Evolutionary conservation across 1,140 invertebrate species (phyloP).

Genomic region (Nasonia giraulti): DNA sequence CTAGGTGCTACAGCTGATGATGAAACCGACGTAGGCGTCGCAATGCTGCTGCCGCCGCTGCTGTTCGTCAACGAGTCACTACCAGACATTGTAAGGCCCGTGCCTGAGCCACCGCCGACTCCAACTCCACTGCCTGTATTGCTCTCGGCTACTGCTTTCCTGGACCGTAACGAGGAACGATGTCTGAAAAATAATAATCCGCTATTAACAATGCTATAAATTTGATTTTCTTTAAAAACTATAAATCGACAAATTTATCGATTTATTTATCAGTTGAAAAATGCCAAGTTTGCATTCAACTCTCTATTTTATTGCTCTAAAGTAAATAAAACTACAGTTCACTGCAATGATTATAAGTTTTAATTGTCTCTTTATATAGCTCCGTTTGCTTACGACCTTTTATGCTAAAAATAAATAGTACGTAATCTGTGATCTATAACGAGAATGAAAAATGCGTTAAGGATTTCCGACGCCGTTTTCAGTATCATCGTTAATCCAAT

Average conservation of each 20-base stretch:
- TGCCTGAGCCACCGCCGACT: conserved; percentile 64
- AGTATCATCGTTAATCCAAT: neutral
- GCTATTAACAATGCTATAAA: neutral
- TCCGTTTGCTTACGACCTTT: conserved; percentile 39
- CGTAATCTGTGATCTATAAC: conserved; percentile 45
- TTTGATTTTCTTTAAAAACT: neutral
- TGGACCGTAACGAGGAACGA: conserved; percentile 78
- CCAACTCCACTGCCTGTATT: conserved; percentile 63
- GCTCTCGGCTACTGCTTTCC: conserved; percentile 67
- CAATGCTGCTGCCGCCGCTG: conserved; percentile 18
- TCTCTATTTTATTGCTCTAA: neutral
- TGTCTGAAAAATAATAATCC: conserved; percentile 64
- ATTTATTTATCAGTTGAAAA: neutral
- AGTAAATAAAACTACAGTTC: neutral
- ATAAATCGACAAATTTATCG: neutral
- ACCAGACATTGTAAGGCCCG: conserved; percentile 66
- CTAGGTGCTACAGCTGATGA: conserved; percentile 59
- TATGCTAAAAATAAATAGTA: conserved; percentile 48
- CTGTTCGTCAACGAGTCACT: conserved; percentile 67
- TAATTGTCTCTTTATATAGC: conserved; percentile 26
- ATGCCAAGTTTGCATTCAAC: neutral
- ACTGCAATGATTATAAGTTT: conserved; percentile 10
- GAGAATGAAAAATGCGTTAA: conserved; percentile 36
- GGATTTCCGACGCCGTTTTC: neutral
- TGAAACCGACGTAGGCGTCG: conserved; percentile 64